Evolutionary conservation across 1,140 invertebrate genomes (phyloP).

Genomic region (Drosophila biarmipes): DNA sequence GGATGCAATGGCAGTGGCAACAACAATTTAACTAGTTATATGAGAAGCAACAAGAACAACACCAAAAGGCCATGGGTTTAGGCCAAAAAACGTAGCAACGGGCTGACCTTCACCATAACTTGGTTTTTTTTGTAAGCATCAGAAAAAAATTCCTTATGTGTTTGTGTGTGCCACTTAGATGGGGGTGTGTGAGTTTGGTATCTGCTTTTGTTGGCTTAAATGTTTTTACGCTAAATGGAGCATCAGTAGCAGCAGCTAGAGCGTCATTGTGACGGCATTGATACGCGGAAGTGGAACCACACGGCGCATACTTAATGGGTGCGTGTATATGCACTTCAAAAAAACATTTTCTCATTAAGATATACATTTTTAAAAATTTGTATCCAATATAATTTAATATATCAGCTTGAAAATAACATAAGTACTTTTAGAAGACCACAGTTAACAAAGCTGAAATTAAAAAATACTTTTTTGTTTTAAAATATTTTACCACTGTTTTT

Average conservation of each 20-base stretch:
- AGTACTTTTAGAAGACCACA: too few species aligned
- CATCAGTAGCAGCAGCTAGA: conserved; percentile 27
- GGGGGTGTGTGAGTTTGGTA: conserved; percentile 28
- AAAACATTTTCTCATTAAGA: neutral
- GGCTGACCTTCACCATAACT: conserved; percentile 78
- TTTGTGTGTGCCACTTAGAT: conserved; percentile 33
- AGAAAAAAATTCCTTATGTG: conserved; percentile 23
- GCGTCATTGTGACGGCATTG: conserved; percentile 64
- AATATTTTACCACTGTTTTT: too few species aligned
- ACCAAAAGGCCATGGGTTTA: conserved; percentile 55
- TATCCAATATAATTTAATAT: neutral
- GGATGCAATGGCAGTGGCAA: conserved; percentile 54
- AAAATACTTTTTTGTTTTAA: too few species aligned
- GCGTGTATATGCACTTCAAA: conserved; percentile 16
- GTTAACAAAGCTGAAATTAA: neutral
- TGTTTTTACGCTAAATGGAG: conserved; percentile 74
- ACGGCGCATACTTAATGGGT: conserved; percentile 61
- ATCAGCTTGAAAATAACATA: neutral
- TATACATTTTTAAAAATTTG: too few species aligned
- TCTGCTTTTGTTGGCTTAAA: conserved; percentile 68
- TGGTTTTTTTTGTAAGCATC: conserved; percentile 35
- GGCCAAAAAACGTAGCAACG: conserved; percentile 73
- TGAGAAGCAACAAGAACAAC: conserved; percentile 32
- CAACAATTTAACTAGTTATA: conserved; percentile 20
- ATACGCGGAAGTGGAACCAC: conserved; percentile 66